Percentiles rank a stretch among this genome's conserved stretches.
phyloP scores from a whole-genome alignment of 2,888 invertebrate genomes.

The Cerceris rybyensis region DNA sequence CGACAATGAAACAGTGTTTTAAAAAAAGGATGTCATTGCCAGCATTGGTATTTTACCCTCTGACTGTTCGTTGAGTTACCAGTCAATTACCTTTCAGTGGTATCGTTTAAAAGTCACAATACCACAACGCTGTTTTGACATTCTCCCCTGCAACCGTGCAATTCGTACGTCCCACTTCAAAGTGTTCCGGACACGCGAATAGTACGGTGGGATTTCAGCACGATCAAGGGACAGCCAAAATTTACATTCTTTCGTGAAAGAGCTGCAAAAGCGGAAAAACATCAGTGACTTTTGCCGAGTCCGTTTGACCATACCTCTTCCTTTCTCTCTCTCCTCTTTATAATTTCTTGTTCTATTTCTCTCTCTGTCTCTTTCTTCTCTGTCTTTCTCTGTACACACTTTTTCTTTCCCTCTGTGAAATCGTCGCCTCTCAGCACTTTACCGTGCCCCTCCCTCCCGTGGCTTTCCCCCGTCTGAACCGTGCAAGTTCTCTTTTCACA shows the following conservation, averaged over 20 bases:
- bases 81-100: too few relatives aligned
- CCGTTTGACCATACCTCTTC: slow-evolving; percentile 11
- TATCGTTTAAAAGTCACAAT: not conserved
- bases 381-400: not conserved
- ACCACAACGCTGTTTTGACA: not conserved
- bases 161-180: too few relatives aligned
- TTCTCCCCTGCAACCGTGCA: not conserved
- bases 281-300: slow-evolving; percentile 6
- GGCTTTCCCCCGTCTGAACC: slow-evolving; percentile 3
- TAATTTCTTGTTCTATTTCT: slow-evolving; percentile 2
- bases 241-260: slow-evolving; percentile 18
- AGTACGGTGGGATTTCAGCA: not conserved
- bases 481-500: slow-evolving; percentile 47
- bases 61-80: too few relatives aligned
- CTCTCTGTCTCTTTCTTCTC: not conserved
- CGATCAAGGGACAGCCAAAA: slow-evolving; percentile 12
- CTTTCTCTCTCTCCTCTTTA: slow-evolving; percentile 15
- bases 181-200: not conserved
- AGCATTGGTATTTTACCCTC: too few relatives aligned
- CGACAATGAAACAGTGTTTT: too few relatives aligned
- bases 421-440: slow-evolving; percentile 47
- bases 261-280: slow-evolving; percentile 11
- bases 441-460: slow-evolving; percentile 3
- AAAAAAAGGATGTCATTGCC: too few relatives aligned
- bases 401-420: slow-evolving; percentile 39